Evolutionary conservation across 2,888 invertebrate genomes (phyloP).

Genomic region (Leptodirus hochenwartii): DNA sequence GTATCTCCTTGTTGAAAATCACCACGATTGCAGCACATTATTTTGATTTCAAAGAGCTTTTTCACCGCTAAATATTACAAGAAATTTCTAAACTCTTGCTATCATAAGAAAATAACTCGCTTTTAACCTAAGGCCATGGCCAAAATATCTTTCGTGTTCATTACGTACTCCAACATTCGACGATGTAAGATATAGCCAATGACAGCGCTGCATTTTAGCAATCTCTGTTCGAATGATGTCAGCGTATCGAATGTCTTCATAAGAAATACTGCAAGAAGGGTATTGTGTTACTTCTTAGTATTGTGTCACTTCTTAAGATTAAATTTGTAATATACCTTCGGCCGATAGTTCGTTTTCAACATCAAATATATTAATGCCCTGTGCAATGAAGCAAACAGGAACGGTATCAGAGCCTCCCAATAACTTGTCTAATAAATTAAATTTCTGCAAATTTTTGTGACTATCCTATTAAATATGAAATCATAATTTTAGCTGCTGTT

Average conservation of each 20-base stretch:
- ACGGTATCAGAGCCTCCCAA: too few relatives aligned
- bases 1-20: conserved; percentile 31
- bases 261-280: conserved; percentile 32
- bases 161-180: conserved; percentile 35
- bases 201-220: conserved; percentile 44
- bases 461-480: too few relatives aligned
- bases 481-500: too few relatives aligned
- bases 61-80: conserved; percentile 29
- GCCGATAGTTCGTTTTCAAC: conserved; percentile 34
- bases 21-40: conserved; percentile 41
- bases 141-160: too few relatives aligned
- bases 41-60: conserved; percentile 38
- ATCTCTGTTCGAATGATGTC: conserved; percentile 40
- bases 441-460: too few relatives aligned
- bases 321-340: too few relatives aligned
- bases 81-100: conserved; percentile 1
- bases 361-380: conserved; percentile 30
- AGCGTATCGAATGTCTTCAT: conserved; percentile 45
- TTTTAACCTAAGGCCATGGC: too few relatives aligned
- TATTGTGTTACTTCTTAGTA: too few relatives aligned
- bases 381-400: conserved; percentile 30
- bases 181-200: conserved; percentile 43
- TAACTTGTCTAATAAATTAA: too few relatives aligned
- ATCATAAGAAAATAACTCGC: too few relatives aligned
- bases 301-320: too few relatives aligned